Base-by-base conservation (phyloP, 2,888 invertebrate genomes). In the Epinotia bilunana region DNA sequence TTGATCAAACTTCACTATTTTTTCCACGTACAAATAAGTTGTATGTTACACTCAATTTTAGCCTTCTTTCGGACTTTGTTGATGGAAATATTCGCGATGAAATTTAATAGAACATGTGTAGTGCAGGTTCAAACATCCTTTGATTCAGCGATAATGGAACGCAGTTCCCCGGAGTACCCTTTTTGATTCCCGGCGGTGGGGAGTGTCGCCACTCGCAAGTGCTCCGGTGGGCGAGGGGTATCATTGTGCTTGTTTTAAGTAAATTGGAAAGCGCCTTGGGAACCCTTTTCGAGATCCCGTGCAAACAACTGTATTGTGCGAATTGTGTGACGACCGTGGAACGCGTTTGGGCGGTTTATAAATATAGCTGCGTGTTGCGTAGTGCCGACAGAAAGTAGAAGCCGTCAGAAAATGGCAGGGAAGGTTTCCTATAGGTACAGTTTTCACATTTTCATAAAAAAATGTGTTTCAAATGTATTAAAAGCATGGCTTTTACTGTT, bases 201-300 rank as follows among this genome's bases (percentile, higher is more conserved):
- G 68, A 57, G 76, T 76, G 72, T 79, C 81, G 81, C 80, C 75
- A 71, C 39, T 39, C 39, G 39, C 39, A 77, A 86, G 84, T 81
- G 82, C 82, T 79, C 73, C 79, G 72, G 49, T 53, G n/a, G n/a
- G 49, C 53, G 53, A 46, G 80, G 80, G 83, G 68, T 76, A 73
- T 72, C 76, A 70, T 76, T 75, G 72, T 83, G 78, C 88, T 87
- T 90, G 91, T 92, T 92, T 91, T 91, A 90, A 88, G 89, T 84
- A 92, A 91, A 92, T 92, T 92, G 92, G 88, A 88, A 86, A 81
- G 84, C 83, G 83, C 76, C 76, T 74, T 60, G 43, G 75, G 65
- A 62, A 62, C 68, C 60, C 53, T 53, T 20, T 65, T 28, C 33
- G 12, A 33, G 65, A 58, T 18, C 57, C 33, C 23, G 16, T n/a